Conservation (phyloP, 2,888 invertebrate species). For the Cheilosia impressa region DNA sequence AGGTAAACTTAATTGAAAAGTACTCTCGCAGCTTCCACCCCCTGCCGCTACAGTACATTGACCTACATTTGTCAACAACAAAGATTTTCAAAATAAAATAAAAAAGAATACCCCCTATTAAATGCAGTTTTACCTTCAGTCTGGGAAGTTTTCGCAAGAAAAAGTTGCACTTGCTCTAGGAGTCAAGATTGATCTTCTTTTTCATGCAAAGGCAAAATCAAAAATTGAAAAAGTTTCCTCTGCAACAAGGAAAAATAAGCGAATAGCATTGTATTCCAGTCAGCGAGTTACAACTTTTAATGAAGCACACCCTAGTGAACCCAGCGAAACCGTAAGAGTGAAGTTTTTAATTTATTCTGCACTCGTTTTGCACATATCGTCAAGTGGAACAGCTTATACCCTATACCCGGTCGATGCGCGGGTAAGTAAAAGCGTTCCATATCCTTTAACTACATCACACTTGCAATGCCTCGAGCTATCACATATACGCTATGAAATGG, state of each 20-base stretch:
- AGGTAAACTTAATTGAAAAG: conserved; percentile 38
- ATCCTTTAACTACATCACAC: conserved; percentile 39
- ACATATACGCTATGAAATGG: neutral
- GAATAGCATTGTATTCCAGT: conserved; percentile 16
- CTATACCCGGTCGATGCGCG: conserved; percentile 6
- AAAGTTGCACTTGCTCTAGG: conserved; percentile 39
- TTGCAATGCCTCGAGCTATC: conserved; percentile 36
- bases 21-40: neutral
- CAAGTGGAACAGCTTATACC: conserved; percentile 32
- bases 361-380: conserved; percentile 49
- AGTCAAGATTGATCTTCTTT: conserved; percentile 46
- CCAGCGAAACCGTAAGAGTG: conserved; percentile 40
- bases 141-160: conserved; percentile 41
- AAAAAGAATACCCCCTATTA: conserved; percentile 1
- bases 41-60: conserved; percentile 32
- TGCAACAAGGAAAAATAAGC: neutral
- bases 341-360: conserved; percentile 61
- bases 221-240: conserved; percentile 56
- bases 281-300: conserved; percentile 59
- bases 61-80: conserved; percentile 45
- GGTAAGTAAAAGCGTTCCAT: conserved; percentile 38
- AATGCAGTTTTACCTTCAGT: conserved; percentile 29
- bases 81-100: neutral
- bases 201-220: conserved; percentile 14
- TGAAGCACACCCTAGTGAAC: conserved; percentile 59